These are phyloP conservation scores for Leptinotarsa juncta DNA, from an alignment of 2,888 invertebrate species.

Conservation along the genomic window DNA sequence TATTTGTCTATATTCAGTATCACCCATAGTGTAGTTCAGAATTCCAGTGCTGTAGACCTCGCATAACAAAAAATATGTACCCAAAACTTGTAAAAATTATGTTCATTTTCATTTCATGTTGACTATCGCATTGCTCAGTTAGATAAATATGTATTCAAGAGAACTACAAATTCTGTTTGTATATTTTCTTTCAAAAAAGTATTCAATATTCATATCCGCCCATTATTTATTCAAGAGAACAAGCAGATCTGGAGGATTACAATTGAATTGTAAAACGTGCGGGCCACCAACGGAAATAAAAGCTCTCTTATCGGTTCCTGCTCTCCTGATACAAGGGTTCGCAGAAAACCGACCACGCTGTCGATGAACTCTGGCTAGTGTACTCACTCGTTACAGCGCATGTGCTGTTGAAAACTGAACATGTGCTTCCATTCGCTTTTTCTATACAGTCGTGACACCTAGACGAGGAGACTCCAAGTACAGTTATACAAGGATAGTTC, in stretches of 20 bases:
- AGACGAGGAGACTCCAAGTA: conserved; percentile 10
- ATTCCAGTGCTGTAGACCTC: too few relatives aligned
- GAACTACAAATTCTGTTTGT: too few relatives aligned
- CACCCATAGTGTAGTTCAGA: too few relatives aligned
- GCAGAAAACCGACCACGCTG: conserved; percentile 59
- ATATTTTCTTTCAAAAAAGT: conserved; percentile 9
- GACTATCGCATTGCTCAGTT: too few relatives aligned
- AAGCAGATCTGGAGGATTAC: conserved; percentile 12
- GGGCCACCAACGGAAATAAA: conserved; percentile 32
- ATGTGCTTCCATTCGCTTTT: conserved; percentile 6
- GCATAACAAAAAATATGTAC: too few relatives aligned
- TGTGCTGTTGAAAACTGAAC: conserved; percentile 3
- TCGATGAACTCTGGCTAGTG: conserved; percentile 32
- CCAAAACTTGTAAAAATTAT: too few relatives aligned
- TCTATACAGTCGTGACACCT: conserved; percentile 34
- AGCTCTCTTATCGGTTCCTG: conserved; percentile 40
- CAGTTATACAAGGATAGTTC: conserved; percentile 5
- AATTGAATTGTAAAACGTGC: conserved; percentile 38
- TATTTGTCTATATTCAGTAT: too few relatives aligned
- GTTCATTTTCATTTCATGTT: too few relatives aligned
- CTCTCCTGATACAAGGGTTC: conserved; percentile 52
- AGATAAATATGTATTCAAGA: too few relatives aligned
- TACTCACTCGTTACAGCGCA: conserved; percentile 25
- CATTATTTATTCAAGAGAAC: conserved; percentile 20
- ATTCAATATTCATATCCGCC: conserved; percentile 25